phyloP scores from a whole-genome alignment of 1,140 invertebrate genomes.

The Lepidotrigona ventralis region DNA sequence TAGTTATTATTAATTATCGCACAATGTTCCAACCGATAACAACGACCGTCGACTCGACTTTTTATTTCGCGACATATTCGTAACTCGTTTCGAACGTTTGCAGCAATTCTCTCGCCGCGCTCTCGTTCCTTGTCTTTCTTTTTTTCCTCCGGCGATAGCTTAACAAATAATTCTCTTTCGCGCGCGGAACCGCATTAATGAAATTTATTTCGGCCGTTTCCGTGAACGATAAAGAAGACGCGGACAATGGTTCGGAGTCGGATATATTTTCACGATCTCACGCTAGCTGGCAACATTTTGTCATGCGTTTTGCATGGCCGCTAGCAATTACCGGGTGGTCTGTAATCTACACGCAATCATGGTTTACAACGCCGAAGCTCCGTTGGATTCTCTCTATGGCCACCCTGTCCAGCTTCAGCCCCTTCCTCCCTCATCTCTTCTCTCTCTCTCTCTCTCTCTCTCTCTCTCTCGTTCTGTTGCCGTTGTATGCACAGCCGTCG shows the following conservation, averaged over 20 bases:
- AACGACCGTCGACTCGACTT: background rate
- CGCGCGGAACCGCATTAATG: conserved; percentile 30
- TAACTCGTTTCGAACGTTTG: too few species aligned
- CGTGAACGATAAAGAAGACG: conserved; percentile 48
- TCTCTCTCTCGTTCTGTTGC: background rate
- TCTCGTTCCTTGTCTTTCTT: too few species aligned
- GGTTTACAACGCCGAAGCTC: conserved; percentile 65
- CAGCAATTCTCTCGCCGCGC: background rate
- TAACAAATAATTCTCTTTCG: conserved; percentile 27
- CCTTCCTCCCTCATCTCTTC: conserved; percentile 3
- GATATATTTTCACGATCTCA: conserved; percentile 53
- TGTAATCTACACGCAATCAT: conserved; percentile 77
- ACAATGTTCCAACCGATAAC: background rate
- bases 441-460: conserved; percentile 2
- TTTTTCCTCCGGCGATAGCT: background rate
- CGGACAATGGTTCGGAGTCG: conserved; percentile 29
- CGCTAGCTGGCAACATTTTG: conserved; percentile 64
- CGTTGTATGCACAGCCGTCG: background rate
- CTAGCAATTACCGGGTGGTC: conserved; percentile 75
- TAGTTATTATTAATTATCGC: background rate
- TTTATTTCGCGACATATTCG: too few species aligned
- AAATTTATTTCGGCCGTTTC: conserved; percentile 46
- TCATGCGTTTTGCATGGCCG: conserved; percentile 69
- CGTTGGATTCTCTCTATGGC: conserved; percentile 59
- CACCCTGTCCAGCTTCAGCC: conserved; percentile 37